Evolutionary conservation across 2,797 vertebrate genomes (phyloP), one percentile per base, ranked within the genome.

Genomic region (Sebastes jordani): DNA sequence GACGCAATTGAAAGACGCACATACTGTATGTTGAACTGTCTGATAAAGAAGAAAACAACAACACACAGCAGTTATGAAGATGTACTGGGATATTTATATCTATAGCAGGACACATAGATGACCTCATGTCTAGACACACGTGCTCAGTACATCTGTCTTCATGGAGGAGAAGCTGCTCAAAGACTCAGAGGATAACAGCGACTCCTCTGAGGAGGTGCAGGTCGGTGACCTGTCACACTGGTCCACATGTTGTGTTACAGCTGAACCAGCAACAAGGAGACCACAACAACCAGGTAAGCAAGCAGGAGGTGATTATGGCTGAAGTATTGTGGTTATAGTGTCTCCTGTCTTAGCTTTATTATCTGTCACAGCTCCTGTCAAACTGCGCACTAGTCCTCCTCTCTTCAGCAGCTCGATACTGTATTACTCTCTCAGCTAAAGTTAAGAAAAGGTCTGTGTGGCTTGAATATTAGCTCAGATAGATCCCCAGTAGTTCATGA

Each of bases 1-100:
- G 91, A 87, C 25, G 11, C 42, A 74, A 86, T 91, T 88, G 7
- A 66, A 3, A 2, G 6, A 88, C 89, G 92, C 3, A 93, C 42
- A 3, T 16, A 42, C 14, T 16, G 14, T 20, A 49, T 49, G 42
- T 49, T 4, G 6, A 18, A 49, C 16, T 49, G 42, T 49, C 16
- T 49, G 16, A 49, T 49, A 49, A 18, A 49, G 16, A 20, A 49
- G 16, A 42, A 42, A 6, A 42, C 6, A 46, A 16, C 42, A 29
- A 0, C 29, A 46, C 16, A 20, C 16, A 42, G 5, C 5, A 9
- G 3, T 36, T 3, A 9, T 25, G 1, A 3, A 7, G 11, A 42
- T 18, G 6, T 1, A 30, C 16, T 54, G 0, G 0, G 2, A 49
- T 22, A 11, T 72, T 6, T 30, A 38, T 14, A 38, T 6, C 1